Base-by-base conservation (phyloP, 2,797 vertebrate species). In the Gadopsis marmoratus region DNA sequence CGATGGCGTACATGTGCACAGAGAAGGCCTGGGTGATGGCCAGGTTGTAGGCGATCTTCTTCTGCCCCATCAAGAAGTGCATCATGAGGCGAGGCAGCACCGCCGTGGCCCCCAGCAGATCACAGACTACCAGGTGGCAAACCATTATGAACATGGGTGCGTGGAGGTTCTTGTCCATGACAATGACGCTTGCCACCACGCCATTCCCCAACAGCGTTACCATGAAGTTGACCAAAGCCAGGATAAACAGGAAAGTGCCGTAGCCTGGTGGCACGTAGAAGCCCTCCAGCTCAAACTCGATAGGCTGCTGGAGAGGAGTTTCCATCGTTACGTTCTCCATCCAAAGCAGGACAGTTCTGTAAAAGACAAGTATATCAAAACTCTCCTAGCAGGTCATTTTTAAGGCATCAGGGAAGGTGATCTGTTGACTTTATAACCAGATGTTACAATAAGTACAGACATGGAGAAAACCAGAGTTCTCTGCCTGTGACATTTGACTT, bases 131-230 rank as follows among this genome's bases (percentile, higher is more conserved):
- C 68, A 93, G 82, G 76, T 93, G 81, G 37, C 87, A 85, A 0
- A 93, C 31, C 82, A 93, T 77, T 2, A 92, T 23, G 13, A 88
- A 92, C 92, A 94, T 94, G 76, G 93, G 92, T 55, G 86, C 85
- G 88, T 90, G 90, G 55, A 93, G 87, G 33, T 19, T 82, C 67
- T 72, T 87, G 51, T 93, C 85, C 0, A 62, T 43, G 7, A 78
- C 7, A 5, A 92, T 92, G 60, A 84, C 53, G 0, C 45, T 23
- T 35, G 83, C 16, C 73, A 92, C 84, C 31, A 86, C 29, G 0
- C 88, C 87, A 1, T 94, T 94, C 2, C 71, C 90, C 69, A 89
- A 2, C 61, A 92, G 48, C 16, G 83, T 76, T n/a, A 87, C 26
- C 1, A 80, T 0, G 81, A 84, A 92, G 74, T 83, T 67, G 1